Evolutionary conservation across 2,113 vertebrate genomes (phyloP).

Genomic region (Maccullochella peelii): DNA sequence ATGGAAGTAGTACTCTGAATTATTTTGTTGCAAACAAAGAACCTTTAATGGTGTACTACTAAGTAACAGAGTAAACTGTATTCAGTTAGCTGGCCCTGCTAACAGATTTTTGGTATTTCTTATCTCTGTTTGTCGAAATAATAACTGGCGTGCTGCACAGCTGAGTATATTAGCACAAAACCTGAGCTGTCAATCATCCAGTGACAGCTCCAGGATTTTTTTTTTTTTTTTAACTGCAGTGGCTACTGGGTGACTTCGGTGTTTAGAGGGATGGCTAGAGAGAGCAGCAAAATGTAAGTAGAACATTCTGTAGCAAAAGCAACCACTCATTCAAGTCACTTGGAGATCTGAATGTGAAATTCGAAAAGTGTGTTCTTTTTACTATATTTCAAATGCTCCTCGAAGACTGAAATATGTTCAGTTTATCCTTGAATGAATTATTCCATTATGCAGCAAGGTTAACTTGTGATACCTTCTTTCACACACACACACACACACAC

Average conservation of each 20-base stretch:
- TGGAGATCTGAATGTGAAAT: constrained; percentile 2
- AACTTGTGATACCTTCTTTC: not conserved
- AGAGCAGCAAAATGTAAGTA: not conserved
- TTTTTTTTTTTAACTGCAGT: not conserved
- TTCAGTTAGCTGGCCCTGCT: not conserved
- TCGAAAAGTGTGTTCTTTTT: not conserved
- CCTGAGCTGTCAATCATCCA: constrained; percentile 4
- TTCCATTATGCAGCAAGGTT: not conserved
- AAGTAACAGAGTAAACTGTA: not conserved
- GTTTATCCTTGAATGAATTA: not conserved
- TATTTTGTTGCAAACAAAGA: too few relatives aligned
- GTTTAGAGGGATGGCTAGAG: not conserved
- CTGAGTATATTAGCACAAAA: not conserved
- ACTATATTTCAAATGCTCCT: not conserved
- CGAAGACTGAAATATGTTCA: not conserved
- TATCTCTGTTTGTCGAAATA: not conserved
- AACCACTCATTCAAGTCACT: not conserved
- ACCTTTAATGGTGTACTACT: too few relatives aligned
- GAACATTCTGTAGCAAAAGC: constrained; percentile 1
- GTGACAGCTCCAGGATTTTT: constrained; percentile 4
- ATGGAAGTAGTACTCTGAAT: not conserved
- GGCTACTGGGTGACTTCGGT: not conserved
- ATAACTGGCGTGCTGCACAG: not conserved
- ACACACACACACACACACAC: not conserved
- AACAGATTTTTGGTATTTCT: not conserved